Base-by-base conservation (phyloP, 2,888 invertebrate genomes). In the Abrostola tripartita region DNA sequence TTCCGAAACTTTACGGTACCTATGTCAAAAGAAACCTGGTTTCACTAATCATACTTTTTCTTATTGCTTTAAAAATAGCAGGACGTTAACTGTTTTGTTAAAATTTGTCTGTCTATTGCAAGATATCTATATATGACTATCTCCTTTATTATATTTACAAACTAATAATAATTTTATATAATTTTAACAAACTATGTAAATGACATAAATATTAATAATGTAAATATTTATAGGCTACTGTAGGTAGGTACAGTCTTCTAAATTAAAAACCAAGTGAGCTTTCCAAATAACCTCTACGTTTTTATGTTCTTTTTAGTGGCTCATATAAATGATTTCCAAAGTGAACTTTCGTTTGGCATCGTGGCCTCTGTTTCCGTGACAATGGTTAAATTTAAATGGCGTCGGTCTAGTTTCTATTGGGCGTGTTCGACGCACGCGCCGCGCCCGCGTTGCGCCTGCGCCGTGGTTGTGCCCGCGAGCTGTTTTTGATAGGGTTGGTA, bases 311-410 rank as follows among this genome's bases (percentile, higher is more conserved):
- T 65, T 1, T 56, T 55, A 60, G 37, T 52, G 52, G 53, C 11
- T 53, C 41, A 55, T 55, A 69, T 62, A 55, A 73, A 72, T 66
- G 9, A 57, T 66, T 63, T 70, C 57, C 11, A 5, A 62, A 71
- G 52, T 71, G 49, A 47, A 72, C 73, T 68, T 69, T 78, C 68
- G 55, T 68, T 65, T 41, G 12, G 42, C 62, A 41, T 53, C 58
- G 52, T 65, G 61, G 61, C 68, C 65, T 62, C 67, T 76, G 81
- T 85, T 85, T 88, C 85, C 90, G 88, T 87, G 90, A 90, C 90
- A 89, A 86, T 85, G 83, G 85, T 88, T 85, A 83, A 88, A 90
- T 88, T 88, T 85, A 83, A 87, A 88, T 82, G 79, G 80, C 83
- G 75, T 64, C 82, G 88, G 82, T 89, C 90, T 83, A 87, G 87